A percentile compares a stretch with the other conserved stretches of the same genome.
These are phyloP conservation scores for Cyanistes caeruleus DNA, from an alignment of 2,113 vertebrate species.

Conservation along the genomic window DNA sequence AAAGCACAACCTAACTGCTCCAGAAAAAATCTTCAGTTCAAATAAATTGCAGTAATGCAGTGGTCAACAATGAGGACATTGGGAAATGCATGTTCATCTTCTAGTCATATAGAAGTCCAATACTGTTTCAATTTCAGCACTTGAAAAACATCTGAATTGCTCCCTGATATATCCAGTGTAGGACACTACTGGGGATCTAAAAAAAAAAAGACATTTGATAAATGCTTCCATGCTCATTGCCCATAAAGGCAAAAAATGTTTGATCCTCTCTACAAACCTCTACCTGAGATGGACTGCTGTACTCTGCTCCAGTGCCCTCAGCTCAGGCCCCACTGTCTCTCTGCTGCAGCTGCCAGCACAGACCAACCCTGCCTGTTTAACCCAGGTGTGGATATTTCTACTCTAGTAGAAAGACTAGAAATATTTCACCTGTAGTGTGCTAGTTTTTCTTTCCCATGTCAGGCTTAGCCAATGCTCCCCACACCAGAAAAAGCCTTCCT, in stretches of 20 bases:
- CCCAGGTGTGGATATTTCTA: background rate
- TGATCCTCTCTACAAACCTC: background rate
- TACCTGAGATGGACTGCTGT: background rate
- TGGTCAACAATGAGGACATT: background rate
- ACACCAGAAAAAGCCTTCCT: background rate
- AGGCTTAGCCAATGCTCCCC: background rate
- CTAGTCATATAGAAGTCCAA: background rate
- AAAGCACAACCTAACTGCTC: background rate
- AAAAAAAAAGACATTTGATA: background rate
- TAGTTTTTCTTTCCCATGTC: background rate
- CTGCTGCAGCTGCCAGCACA: fast-evolving
- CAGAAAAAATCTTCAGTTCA: background rate
- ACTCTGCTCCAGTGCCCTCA: background rate
- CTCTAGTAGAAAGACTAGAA: background rate
- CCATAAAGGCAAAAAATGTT: background rate
- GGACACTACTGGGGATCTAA: background rate
- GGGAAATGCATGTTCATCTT: background rate
- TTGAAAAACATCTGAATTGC: background rate
- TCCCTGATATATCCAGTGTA: background rate
- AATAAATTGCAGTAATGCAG: background rate
- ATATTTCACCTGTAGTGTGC: background rate
- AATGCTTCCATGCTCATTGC: background rate
- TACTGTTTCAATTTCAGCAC: background rate
- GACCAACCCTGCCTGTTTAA: background rate
- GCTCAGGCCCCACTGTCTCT: background rate